Conservation (phyloP, 92 coral and sea anemone species). For the Montipora capitata region DNA sequence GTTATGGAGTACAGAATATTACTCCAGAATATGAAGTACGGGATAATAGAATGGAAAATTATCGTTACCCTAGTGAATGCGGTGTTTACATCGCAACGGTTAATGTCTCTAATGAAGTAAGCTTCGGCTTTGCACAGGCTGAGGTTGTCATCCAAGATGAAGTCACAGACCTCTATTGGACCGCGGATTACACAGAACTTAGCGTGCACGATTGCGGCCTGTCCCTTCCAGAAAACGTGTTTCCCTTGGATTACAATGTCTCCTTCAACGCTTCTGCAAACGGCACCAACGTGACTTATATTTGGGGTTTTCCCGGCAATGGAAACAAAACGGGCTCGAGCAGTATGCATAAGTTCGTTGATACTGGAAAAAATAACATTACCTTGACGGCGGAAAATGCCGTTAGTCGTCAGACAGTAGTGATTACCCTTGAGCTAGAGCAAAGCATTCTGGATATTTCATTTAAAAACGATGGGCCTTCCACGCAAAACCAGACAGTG, state of each 20-base stretch:
- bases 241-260: slow-evolving; percentile 72
- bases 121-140: background rate
- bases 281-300: slow-evolving; percentile 87
- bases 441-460: slow-evolving; percentile 34
- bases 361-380: slow-evolving; percentile 49
- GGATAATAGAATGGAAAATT: background rate
- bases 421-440: slow-evolving; percentile 1
- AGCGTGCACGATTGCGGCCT: background rate
- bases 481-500: background rate
- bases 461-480: slow-evolving; percentile 61
- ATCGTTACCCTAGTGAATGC: slow-evolving; percentile 44
- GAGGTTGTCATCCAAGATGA: slow-evolving; percentile 62
- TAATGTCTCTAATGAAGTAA: slow-evolving; percentile 74
- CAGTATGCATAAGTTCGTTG: slow-evolving; percentile 59
- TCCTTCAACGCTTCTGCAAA: slow-evolving; percentile 41
- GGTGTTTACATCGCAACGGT: slow-evolving; percentile 67
- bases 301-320: slow-evolving; percentile 59
- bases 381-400: slow-evolving; percentile 47
- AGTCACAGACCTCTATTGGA: slow-evolving; percentile 28
- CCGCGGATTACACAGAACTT: background rate
- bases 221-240: slow-evolving; percentile 11
- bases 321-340: background rate
- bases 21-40: slow-evolving; percentile 11
- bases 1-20: slow-evolving; percentile 39
- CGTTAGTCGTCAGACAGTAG: slow-evolving; percentile 40